Evolutionary conservation across 2,797 vertebrate genomes (phyloP), one percentile per base, ranked within the genome.

Genomic region (Darevskia nairensis): DNA sequence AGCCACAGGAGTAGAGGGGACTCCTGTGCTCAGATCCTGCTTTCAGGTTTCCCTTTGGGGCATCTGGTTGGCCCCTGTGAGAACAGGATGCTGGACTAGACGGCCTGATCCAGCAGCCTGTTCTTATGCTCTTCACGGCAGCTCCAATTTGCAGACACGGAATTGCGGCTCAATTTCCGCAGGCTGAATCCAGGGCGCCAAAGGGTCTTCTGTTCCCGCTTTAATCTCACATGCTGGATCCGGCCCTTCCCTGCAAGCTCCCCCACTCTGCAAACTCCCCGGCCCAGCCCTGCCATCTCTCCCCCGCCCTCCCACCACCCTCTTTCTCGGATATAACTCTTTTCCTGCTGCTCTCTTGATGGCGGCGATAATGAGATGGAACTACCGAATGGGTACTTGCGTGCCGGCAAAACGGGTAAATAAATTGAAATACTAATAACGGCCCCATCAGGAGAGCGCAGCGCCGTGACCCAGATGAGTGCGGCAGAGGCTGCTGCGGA

Each of bases 351-450:
- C 75, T 86, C 72, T 82, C 32, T 35, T 55, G 80, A 71, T 59
- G 66, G 79, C 23, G 77, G 87, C 39, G 64, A 85, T 84, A 92
- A 91, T 84, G 91, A 93, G 91, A 91, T 85, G 82, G 82, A 85
- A 88, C 88, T 74, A 84, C 88, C 84, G 82, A 90, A 92, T 90
- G 93, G 89, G 92, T 85, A 89, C 90, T 88, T 84, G 82, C 72
- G 84, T 86, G 55, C 83, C 72, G 64, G 89, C 87, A 84, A 87
- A 94, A 92, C 85, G 88, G 90, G 92, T 90, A 90, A 93, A 93
- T 94, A 92, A 89, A 91, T 92, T 88, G 92, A 87, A 92, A 89
- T 91, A 81, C 88, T 91, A 89, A 91, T 91, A 90, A 89, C 76
- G 39, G 83, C 85, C 92, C 90, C 91, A 86, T 89, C 88, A 89